These are phyloP conservation scores for Heteromyza rotundicornis DNA, from an alignment of 2,888 invertebrate species.

Conservation along the genomic window DNA sequence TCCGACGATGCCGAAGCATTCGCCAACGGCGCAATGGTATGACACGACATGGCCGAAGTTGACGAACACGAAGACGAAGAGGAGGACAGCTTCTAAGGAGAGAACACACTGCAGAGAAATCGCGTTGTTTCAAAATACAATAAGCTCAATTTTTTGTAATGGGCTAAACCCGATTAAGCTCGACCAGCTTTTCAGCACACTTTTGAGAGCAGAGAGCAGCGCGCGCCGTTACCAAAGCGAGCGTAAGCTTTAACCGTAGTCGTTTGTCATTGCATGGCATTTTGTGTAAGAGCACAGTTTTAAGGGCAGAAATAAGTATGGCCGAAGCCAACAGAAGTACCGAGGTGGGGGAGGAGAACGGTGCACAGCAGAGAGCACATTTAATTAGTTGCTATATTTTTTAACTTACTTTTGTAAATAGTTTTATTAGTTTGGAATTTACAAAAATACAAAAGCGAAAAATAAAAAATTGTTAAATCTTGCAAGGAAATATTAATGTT, in stretches of 20 bases:
- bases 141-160: too few relatives aligned
- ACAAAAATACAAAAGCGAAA: conserved; percentile 16
- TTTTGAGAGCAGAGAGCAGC: too few relatives aligned
- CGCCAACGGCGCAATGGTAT: conserved; percentile 48
- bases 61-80: conserved; percentile 20
- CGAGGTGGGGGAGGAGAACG: background rate
- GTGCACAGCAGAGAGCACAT: conserved; percentile 6
- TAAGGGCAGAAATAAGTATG: conserved; percentile 1
- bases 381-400: conserved; percentile 1
- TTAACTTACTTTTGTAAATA: conserved; percentile 19
- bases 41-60: conserved; percentile 42
- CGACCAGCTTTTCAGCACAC: too few relatives aligned
- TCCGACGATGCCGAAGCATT: conserved; percentile 57
- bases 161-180: too few relatives aligned
- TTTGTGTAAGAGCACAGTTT: conserved; percentile 22
- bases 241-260: conserved; percentile 2
- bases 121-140: too few relatives aligned
- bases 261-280: conserved; percentile 3
- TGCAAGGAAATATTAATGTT: too few relatives aligned
- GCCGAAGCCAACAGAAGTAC: background rate
- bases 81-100: conserved; percentile 62
- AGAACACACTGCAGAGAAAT: conserved; percentile 26
- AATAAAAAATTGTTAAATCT: conserved; percentile 15
- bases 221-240: too few relatives aligned
- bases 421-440: conserved; percentile 17